Conservation (phyloP, 2,797 vertebrate species). For the Choloepus didactylus region DNA sequence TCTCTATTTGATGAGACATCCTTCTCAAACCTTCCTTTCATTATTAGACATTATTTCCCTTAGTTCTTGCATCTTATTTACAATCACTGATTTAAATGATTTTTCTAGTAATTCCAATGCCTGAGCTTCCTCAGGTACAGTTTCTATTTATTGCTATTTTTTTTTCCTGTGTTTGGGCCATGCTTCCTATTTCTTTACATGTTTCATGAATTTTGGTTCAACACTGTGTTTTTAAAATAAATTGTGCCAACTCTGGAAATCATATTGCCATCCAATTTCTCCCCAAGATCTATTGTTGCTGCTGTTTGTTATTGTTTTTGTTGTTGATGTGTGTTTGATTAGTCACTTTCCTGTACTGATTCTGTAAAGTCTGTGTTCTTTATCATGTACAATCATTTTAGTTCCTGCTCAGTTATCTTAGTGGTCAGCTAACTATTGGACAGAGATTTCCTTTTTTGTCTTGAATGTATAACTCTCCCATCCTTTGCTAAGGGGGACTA, state of each 20-base stretch:
- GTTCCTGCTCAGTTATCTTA: not conserved
- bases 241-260: not conserved
- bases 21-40: not conserved
- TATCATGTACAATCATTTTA: not conserved
- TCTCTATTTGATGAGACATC: not conserved
- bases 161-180: no score
- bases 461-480: not conserved
- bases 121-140: not conserved
- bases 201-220: not conserved
- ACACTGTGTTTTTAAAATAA: not conserved
- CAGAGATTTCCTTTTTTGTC: not conserved
- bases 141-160: no score
- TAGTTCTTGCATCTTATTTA: not conserved
- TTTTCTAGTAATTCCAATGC: not conserved
- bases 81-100: not conserved
- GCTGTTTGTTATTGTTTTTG: not conserved
- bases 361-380: not conserved
- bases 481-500: not conserved
- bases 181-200: not conserved
- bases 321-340: not conserved
- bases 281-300: not conserved
- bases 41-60: not conserved
- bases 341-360: not conserved
- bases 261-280: not conserved
- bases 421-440: not conserved